Base-by-base conservation (phyloP, 2,113 vertebrate species). In the Ranitomeya variabilis region DNA sequence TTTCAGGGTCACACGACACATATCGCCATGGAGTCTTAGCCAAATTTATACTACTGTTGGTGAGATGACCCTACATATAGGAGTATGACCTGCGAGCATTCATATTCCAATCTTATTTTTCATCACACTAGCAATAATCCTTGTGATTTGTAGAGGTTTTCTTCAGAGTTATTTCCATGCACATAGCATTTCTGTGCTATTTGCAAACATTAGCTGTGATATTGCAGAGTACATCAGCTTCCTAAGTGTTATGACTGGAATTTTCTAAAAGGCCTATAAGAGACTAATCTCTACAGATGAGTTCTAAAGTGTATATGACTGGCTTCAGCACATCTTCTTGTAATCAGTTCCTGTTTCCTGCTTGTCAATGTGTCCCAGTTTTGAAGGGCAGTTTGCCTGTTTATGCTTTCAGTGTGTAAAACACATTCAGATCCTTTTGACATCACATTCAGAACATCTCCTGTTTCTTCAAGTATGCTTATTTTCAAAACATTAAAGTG, bases 181-280 rank as follows among this genome's bases (percentile, higher is more conserved):
- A 74, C 45, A 74, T 31, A 74, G 15, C 37, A 74, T 74, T 45
- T 37, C 15, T 45, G 14, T 45, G 71, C 71, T 18, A 74, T 74
- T 45, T 45, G 15, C 14, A 74, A 74, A 74, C 37, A 45, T 45
- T 74, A 74, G 71, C 71, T 45, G 31, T 74, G 71, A 74, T 74
- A 74, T 74, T 45, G 71, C 71, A 31, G 71, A 74, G 71, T 74
- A 74, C 37, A 45, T 74, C 71, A 74, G 7, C 71, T 74, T 74
- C 37, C 71, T 74, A 74, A 74, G 71, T 45, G 31, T 74, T 45
- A 74, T 74, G 71, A 18, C 69, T 74, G 71, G 71, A 74, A 45
- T 74, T 74, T 74, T 16, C 71, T 74, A 74, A 74, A 74, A 18
- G 71, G 71, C 45, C 71, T 74, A 19, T 74, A 45, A 74, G 31